Evolutionary conservation across 2,113 vertebrate genomes (phyloP), one percentile per base, ranked within the genome.

Genomic region (Ardeotis arabs): DNA sequence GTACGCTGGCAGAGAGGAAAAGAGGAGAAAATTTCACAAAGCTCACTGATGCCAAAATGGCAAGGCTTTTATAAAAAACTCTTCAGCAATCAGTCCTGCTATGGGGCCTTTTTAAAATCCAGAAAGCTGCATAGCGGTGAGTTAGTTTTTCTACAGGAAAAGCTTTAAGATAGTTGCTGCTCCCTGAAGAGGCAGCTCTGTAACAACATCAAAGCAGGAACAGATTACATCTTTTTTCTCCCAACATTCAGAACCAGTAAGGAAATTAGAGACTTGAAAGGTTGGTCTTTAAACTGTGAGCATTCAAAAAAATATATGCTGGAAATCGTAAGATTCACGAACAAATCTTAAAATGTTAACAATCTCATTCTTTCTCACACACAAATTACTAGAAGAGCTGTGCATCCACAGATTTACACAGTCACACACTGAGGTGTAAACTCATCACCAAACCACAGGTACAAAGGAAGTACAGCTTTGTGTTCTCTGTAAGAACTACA

Each of bases 241-340:
- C 39, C 47, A 55, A 9, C 53, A 35, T 79, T 96, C 85, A 84
- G 79, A 95, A 90, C 44, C 62, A 37, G 84, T 41, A 76, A 95
- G 89, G 79, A 96, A 97, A 96, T 93, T 62, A 90, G 62, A 66
- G 70, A 58, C 80, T 93, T 88, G 78, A 96, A 93, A 95, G 62
- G 79, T 22, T 87, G 70, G 63, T 75, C 67, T 95, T 96, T 83
- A 93, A 95, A 81, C 53, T 12, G 10, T 56, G 52, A 84, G 87
- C 62, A 90, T 35, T 19, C 53, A 2, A 53, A 14, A 58, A 49
- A 49, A 49, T 41, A 41, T 41, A 63, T 0, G 16, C n/a, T 84
- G 50, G 56, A 74, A 92, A 77, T 55, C 2, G 1, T 39, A 47
- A 89, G 62, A 83, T 44, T 31, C 29, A 18, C 0, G 2, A 75